Evolutionary conservation across 2,888 invertebrate genomes (phyloP), one percentile per base, ranked within the genome.

Genomic region (Acleris laterana): DNA sequence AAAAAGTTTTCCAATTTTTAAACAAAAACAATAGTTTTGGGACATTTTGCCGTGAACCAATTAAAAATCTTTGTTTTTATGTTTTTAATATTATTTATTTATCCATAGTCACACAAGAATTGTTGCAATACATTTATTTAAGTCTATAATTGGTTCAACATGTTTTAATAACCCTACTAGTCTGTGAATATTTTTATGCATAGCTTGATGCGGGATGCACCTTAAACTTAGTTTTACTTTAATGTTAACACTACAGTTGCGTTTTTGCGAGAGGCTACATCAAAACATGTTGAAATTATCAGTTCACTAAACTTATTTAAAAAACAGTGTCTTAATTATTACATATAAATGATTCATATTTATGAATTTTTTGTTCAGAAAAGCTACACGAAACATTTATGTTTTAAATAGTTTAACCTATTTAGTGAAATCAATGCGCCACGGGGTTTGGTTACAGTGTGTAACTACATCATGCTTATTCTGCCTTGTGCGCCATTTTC

Each of bases 21-120:
- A 44, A 5, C n/a, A 16, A 5, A n/a, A 46, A 17, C 46, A 22
- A 44, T 25, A 11, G 57, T 42, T 56, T 56, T n/a, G 38, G 53
- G 42, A 44, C 16, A 44, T 42, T 44, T 53, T 4, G 49, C 58
- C 57, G 58, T 25, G 62, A 70, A 69, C 70, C 65, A 76, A 77
- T 82, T 76, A 74, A 82, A 87, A 86, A 84, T 81, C 73, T 77
- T 78, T 68, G 62, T 69, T 71, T 65, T 74, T 72, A 67, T 75
- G 74, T 78, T 78, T 81, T 75, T 76, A 73, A 77, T 78, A 22
- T 57, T 57, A 46, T 71, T 77, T 81, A 80, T 86, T 89, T 85
- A 84, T 83, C 68, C 76, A 80, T 78, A 85, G 82, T 85, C 89
- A 89, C 89, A 89, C 88, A 88, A 80, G 78, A 79, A 82, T 80